Base-by-base conservation (phyloP, 1,140 invertebrate species). In the Diorhabda carinulata region DNA sequence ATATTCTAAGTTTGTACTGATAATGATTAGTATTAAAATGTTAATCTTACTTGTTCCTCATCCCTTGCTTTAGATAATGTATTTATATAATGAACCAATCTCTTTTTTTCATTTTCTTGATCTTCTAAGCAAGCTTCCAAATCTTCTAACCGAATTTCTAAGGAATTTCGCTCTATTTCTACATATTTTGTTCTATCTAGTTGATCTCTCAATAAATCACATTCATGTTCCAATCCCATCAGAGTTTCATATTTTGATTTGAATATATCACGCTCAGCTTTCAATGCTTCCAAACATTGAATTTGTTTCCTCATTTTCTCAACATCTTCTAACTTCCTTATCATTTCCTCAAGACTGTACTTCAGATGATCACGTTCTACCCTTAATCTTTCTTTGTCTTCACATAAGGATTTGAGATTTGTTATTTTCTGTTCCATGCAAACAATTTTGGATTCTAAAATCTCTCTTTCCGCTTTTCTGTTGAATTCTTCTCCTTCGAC, bases 101-200 rank as follows among this genome's bases (percentile, higher is more conserved):
- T 61, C 62, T 73, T 74, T 10, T 80, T 81, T 73, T 82, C 81
- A 43, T 79, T 73, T 47, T 81, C 80, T 68, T 81, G 79, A 43
- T 81, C 77, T 3, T 74, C 73, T 43, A 82, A 76, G 42, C 75
- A 75, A 40, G 67, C 61, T 66, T 80, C 75, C 43, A 77, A 69
- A 64, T 80, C 78, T 10, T 72, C 57, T 2, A 77, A 47, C 67
- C 80, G 78, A 45, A 67, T 68, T 58, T 71, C 57, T 41, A 78
- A 67, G 8, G 68, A 62, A 45, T 81, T 72, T 45, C 72, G 71
- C 64, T 79, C 78, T 41, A 70, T 61, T 66, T 75, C 71, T 10
- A 79, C 64, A 9, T 64, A 42, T 65, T 74, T 75, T 2, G 68
- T 64, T 40, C 69, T 69, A n/a, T 77, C 72, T 4, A 78, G 68